These are phyloP conservation scores for Ciconia maguari DNA, from an alignment of 2,113 vertebrate genomes.

Conservation along the genomic window DNA sequence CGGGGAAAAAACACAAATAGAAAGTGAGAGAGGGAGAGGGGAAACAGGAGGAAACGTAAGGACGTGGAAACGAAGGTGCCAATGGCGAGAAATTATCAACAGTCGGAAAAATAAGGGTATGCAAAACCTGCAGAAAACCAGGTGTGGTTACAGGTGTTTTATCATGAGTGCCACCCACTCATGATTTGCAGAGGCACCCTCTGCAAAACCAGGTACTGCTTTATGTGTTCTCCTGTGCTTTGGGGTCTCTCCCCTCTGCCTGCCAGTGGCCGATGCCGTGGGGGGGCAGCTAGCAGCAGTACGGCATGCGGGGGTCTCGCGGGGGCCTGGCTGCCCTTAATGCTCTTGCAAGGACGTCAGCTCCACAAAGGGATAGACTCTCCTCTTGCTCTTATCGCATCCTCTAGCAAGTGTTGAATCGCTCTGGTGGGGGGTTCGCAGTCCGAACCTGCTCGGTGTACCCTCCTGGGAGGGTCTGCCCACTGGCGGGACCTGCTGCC, in stretches of 20 bases:
- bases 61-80: not conserved
- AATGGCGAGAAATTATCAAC: not conserved
- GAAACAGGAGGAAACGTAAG: not conserved
- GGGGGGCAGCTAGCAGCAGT: not conserved
- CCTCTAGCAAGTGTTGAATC: not conserved
- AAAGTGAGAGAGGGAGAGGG: not conserved
- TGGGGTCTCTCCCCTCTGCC: not conserved
- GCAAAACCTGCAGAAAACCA: not conserved
- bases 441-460: not conserved
- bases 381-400: not conserved
- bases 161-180: too few species aligned
- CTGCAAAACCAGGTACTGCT: not conserved
- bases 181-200: too few species aligned
- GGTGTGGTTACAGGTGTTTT: not conserved
- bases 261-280: rapidly evolving
- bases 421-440: not conserved
- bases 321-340: not conserved
- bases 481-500: not conserved
- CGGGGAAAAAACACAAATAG: not conserved
- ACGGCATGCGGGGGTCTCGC: not conserved
- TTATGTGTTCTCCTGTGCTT: not conserved
- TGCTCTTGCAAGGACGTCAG: not conserved
- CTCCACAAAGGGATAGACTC: not conserved
- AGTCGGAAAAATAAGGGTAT: not conserved
- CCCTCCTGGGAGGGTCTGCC: not conserved